Evolutionary conservation across 2,888 invertebrate species (phyloP).

Genomic region (Tenthredo amoena): DNA sequence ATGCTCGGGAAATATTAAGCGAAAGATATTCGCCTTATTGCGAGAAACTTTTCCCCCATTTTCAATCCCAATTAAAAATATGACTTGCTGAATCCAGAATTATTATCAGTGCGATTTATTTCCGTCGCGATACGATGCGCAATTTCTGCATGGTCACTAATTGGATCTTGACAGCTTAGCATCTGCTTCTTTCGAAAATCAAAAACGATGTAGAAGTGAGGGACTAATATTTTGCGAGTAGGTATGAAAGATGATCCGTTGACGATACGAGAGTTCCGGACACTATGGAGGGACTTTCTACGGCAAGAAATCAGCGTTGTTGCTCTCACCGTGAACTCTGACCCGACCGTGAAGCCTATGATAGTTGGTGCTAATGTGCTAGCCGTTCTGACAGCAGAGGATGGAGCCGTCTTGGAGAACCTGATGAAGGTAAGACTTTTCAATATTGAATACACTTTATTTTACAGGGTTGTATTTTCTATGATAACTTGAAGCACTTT

Average conservation of each 20-base stretch:
- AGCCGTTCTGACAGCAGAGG: slow-evolving; percentile 57
- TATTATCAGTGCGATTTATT: too few species aligned
- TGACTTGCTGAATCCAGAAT: too few species aligned
- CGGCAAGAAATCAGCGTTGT: slow-evolving; percentile 70
- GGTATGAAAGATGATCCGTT: slow-evolving; percentile 65
- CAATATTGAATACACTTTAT: not conserved
- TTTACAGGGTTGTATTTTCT: not conserved
- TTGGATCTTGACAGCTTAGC: too few species aligned
- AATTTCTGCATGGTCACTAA: not conserved
- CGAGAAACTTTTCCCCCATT: not conserved
- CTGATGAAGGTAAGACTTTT: slow-evolving; percentile 23
- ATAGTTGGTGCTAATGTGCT: slow-evolving; percentile 74
- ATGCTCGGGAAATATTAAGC: not conserved
- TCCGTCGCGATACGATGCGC: too few species aligned
- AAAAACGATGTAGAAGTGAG: not conserved
- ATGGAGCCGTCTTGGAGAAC: slow-evolving; percentile 21
- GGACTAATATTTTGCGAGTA: slow-evolving; percentile 52
- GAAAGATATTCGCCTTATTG: not conserved
- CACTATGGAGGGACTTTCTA: slow-evolving; percentile 67
- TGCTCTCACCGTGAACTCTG: slow-evolving; percentile 70
- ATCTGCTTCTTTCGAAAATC: not conserved
- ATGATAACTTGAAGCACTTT: not conserved
- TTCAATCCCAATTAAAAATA: not conserved
- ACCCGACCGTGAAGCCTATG: slow-evolving; percentile 68
- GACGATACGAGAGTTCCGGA: slow-evolving; percentile 63